A percentile compares a stretch with the other conserved stretches of the same genome.
Conservation (phyloP, 1,140 invertebrate genomes). For the Mercenaria mercenaria region DNA sequence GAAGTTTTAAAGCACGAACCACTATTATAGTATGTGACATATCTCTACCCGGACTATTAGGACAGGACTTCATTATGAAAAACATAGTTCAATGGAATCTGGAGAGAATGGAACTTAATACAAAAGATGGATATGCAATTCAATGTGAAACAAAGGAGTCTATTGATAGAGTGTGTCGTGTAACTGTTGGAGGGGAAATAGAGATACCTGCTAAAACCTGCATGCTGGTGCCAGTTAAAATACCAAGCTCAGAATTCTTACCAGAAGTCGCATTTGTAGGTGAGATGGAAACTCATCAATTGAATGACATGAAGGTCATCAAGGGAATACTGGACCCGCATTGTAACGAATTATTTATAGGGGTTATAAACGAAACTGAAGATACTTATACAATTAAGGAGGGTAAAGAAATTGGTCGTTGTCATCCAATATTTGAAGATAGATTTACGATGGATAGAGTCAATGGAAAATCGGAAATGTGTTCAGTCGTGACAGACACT, state of each 20-base stretch:
- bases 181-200: neutral
- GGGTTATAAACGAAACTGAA: constrained; percentile 16
- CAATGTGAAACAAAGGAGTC: neutral
- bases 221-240: neutral
- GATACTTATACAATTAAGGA: neutral
- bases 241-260: neutral
- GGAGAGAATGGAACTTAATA: neutral
- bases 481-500: neutral
- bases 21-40: constrained; percentile 2
- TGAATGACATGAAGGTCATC: neutral
- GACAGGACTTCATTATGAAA: constrained; percentile 35
- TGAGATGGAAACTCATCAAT: neutral
- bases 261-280: neutral
- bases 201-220: neutral
- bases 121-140: neutral
- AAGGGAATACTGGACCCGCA: neutral
- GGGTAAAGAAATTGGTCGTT: neutral
- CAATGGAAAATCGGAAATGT: neutral
- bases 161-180: neutral
- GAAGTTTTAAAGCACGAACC: neutral
- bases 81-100: neutral
- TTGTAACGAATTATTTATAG: neutral
- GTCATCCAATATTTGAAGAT: constrained; percentile 1
- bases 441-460: no score
- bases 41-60: neutral